Evolutionary conservation across 2,888 invertebrate genomes (phyloP).

Genomic region (Amphimallon solstitiale): DNA sequence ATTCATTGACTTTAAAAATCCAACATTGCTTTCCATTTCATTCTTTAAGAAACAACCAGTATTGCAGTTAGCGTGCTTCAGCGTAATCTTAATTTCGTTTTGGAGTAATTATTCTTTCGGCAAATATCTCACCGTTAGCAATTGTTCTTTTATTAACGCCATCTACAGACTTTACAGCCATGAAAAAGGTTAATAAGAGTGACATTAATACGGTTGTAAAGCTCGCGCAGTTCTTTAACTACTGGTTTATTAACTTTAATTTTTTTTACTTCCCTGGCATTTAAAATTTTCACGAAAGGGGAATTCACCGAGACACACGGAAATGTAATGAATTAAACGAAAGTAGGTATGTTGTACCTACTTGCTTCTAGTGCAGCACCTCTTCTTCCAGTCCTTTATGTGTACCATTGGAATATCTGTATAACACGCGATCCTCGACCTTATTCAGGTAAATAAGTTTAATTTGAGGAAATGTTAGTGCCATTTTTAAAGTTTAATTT

Average conservation of each 20-base stretch:
- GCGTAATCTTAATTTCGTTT: no score
- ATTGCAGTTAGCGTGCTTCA: no score
- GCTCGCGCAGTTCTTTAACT: slow-evolving; percentile 1
- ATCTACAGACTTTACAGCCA: neutral
- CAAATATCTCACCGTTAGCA: no score
- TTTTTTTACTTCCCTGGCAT: slow-evolving; percentile 2
- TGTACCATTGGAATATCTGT: neutral
- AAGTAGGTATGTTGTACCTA: neutral
- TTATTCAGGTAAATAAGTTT: slow-evolving; percentile 30
- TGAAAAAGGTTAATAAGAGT: slow-evolving; percentile 5
- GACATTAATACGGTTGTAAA: slow-evolving; percentile 2
- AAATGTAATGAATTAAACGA: slow-evolving; percentile 20
- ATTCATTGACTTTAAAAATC: no score
- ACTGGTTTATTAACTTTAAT: slow-evolving; percentile 14
- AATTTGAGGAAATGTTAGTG: slow-evolving; percentile 22
- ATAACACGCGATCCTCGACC: neutral
- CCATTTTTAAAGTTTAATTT: neutral
- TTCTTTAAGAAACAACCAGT: no score
- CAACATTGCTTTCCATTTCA: no score
- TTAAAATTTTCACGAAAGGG: neutral
- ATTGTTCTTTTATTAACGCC: neutral
- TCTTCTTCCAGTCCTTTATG: neutral
- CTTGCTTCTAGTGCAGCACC: neutral
- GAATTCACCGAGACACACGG: neutral
- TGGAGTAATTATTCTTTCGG: no score